Percentiles rank a stretch among this genome's conserved stretches.
phyloP scores from a whole-genome alignment of 2,113 vertebrate species.

The Barnardius zonarius region DNA sequence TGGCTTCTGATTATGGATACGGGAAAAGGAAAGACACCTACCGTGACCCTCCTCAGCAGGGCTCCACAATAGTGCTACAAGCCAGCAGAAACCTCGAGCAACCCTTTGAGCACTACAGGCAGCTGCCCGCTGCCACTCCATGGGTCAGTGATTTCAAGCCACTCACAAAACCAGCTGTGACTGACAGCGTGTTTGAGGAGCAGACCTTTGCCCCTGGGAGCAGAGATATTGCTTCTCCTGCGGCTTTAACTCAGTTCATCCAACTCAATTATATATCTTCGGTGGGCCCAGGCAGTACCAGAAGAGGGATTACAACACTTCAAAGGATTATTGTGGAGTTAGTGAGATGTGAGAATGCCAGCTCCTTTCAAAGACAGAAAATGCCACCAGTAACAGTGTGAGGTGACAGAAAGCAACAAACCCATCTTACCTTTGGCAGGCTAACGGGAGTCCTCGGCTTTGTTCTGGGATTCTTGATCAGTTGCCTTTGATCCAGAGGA shows the following conservation, averaged over 20 bases:
- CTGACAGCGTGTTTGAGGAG: background rate
- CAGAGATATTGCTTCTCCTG: background rate
- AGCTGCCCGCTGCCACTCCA: background rate
- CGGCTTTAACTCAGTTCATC: background rate
- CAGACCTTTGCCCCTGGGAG: background rate
- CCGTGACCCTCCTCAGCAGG: background rate
- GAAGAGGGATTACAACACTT: background rate
- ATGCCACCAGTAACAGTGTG: background rate
- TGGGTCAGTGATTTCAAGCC: background rate
- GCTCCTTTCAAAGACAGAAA: background rate
- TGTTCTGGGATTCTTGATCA: slow-evolving; percentile 94
- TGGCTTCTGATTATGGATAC: background rate
- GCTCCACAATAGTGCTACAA: accelerated
- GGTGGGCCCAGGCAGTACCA: background rate
- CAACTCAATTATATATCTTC: background rate
- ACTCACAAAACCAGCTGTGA: background rate
- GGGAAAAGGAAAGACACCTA: background rate
- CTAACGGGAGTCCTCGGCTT: slow-evolving; percentile 91
- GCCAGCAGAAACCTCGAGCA: background rate
- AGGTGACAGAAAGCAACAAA: background rate
- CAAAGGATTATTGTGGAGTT: background rate
- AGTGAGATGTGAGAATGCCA: background rate
- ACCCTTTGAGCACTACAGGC: background rate
- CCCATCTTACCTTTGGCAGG: slow-evolving; percentile 83
- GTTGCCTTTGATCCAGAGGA: slow-evolving; percentile 91